These are phyloP conservation scores for Hypocryptadius cinnamomeus DNA, from an alignment of 2,113 vertebrate genomes.

Conservation along the genomic window DNA sequence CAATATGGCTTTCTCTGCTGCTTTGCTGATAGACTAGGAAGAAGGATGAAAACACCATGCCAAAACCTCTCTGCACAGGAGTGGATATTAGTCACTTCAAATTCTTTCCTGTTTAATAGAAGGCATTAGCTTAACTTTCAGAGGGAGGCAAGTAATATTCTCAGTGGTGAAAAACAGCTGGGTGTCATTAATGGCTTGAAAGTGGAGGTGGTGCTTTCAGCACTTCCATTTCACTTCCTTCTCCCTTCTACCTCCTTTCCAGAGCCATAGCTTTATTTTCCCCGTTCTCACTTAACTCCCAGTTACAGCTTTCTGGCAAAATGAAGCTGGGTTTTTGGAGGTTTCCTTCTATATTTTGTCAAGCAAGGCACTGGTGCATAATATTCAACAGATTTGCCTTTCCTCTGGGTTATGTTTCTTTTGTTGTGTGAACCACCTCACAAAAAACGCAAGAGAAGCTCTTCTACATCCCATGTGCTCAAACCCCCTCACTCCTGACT, in stretches of 20 bases:
- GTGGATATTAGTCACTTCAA: constrained; percentile 17
- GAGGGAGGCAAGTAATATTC: constrained; percentile 1
- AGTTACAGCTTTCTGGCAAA: background rate
- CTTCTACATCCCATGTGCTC: background rate
- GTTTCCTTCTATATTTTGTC: background rate
- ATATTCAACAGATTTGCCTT: background rate
- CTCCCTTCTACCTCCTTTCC: background rate
- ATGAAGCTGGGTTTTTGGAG: background rate
- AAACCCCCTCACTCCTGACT: background rate
- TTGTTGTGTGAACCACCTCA: background rate
- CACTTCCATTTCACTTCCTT: background rate
- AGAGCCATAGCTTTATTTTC: background rate
- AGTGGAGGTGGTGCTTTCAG: background rate
- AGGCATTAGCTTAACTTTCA: constrained; percentile 25
- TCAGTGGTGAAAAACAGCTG: background rate
- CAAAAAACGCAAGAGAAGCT: background rate
- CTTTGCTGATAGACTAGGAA: background rate
- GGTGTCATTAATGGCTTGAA: background rate
- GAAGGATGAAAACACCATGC: background rate
- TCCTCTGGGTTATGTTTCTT: background rate
- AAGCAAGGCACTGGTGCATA: background rate
- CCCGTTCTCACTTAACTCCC: background rate
- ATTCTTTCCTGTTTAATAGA: constrained; percentile 23
- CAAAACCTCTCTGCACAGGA: background rate
- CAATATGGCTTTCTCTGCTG: background rate